Base-by-base conservation (phyloP, 2,113 vertebrate genomes). In the Corvus hawaiiensis region DNA sequence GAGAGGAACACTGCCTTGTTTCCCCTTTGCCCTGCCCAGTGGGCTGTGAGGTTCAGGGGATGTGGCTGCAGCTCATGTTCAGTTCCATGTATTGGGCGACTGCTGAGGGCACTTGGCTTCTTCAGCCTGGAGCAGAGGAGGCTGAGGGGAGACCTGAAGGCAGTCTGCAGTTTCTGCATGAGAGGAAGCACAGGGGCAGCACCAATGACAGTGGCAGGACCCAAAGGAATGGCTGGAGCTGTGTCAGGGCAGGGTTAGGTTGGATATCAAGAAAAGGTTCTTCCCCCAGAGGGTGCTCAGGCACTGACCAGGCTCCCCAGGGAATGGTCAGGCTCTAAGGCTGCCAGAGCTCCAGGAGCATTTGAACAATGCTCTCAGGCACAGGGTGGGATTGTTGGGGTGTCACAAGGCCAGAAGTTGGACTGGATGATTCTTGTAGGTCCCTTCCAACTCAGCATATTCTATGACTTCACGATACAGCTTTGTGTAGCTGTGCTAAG, bases 281-380 rank as follows among this genome's bases (percentile, higher is more conserved):
- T 89, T n/a, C 23, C 13, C 43, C 5, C 54, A 68, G 30, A 39
- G 37, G 11, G 18, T 37, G 15, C 0, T 19, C 13, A 1, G 6
- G 19, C 39, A 68, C 28, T 61, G 41, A 0, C 0, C 55, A 41
- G 54, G 30, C n/a, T 76, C 17, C 17, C 48, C 63, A 32, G 41
- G 41, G 30, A 76, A 32, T 43, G 41, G 30, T 0, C 41, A 35
- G 0, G 41, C 26, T 10, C 15, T 18, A 27, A 5, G 63, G 55
- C 48, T 76, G 26, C 3, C 55, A 55, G 48, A 69, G 55, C 55
- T 48, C 41, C 30, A 41, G 41, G 30, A 62, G 14, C 0, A 0
- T 11, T 49, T 76, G 55, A 18, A 62, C 48, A 69, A 2, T 0
- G 0, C 35, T 62, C 20, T 0, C 17, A 62, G 41, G 37, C 21